Evolutionary conservation across 2,797 vertebrate species (phyloP).

Genomic region (Orientallactaga sibirica): DNA sequence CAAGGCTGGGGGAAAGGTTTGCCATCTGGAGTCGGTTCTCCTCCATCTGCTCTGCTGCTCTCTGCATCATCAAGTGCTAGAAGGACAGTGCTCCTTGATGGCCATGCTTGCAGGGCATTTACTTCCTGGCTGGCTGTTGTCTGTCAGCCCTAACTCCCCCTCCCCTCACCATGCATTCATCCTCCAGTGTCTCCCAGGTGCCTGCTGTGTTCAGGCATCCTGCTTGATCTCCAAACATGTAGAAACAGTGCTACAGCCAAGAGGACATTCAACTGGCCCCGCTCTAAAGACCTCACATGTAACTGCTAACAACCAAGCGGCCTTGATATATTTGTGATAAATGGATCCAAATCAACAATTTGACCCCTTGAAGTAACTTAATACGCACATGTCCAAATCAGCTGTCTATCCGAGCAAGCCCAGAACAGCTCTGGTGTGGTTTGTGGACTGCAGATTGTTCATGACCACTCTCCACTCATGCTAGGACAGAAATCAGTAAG

Average conservation of each 20-base stretch:
- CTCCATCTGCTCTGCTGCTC: neutral
- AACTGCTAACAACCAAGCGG: neutral
- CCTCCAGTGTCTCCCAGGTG: neutral
- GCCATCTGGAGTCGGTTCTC: neutral
- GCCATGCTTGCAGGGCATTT: neutral
- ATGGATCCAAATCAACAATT: neutral
- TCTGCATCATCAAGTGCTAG: neutral
- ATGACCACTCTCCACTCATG: neutral
- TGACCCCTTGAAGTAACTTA: neutral
- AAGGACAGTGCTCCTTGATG: neutral
- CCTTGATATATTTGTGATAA: neutral
- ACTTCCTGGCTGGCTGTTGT: neutral
- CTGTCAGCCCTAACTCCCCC: neutral
- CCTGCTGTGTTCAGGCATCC: neutral
- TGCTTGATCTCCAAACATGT: neutral
- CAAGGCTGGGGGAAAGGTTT: neutral
- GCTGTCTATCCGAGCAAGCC: neutral
- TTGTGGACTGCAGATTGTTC: neutral
- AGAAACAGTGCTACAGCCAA: neutral
- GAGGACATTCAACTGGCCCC: neutral
- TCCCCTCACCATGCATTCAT: neutral
- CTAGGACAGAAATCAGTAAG: neutral
- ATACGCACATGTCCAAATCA: neutral
- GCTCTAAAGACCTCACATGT: neutral
- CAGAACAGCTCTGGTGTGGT: rapidly evolving